Conservation (phyloP, 1,140 invertebrate species). For the Drosophila santomea region DNA sequence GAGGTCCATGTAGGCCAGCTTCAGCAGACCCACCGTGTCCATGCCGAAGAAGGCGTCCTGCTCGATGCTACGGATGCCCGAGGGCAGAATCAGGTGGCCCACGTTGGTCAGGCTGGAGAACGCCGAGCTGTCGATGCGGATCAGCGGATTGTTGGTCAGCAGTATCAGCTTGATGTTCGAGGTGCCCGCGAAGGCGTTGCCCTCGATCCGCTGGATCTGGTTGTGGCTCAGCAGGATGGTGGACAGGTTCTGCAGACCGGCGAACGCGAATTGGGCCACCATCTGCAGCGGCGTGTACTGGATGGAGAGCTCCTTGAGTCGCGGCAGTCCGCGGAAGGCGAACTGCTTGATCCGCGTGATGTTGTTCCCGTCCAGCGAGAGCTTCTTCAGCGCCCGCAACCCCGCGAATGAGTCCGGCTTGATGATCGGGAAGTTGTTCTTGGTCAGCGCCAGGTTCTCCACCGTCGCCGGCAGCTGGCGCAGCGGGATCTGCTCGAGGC, state of each 20-base stretch:
- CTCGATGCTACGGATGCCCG: conserved; percentile 90
- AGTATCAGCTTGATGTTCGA: conserved; percentile 91
- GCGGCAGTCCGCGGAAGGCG: conserved; percentile 91
- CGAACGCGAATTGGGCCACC: conserved; percentile 92
- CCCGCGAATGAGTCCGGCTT: conserved; percentile 92
- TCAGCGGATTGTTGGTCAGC: conserved; percentile 91
- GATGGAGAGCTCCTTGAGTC: conserved; percentile 91
- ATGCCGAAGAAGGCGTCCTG: conserved; percentile 92
- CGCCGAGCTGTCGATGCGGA: conserved; percentile 90
- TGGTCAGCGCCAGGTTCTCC: conserved; percentile 92
- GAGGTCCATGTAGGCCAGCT: conserved; percentile 93
- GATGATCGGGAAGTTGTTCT: conserved; percentile 91
- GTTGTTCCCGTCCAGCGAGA: conserved; percentile 92
- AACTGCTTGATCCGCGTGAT: conserved; percentile 92
- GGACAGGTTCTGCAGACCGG: conserved; percentile 92
- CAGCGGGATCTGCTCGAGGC: conserved; percentile 90
- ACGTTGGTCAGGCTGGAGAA: conserved; percentile 93
- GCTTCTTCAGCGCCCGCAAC: conserved; percentile 89
- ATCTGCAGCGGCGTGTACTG: conserved; percentile 91
- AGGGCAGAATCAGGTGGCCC: conserved; percentile 90
- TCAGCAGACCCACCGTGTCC: conserved; percentile 90
- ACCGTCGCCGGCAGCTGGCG: conserved; percentile 89
- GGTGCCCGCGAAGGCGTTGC: conserved; percentile 92
- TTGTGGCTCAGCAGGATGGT: conserved; percentile 91
- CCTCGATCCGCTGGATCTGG: conserved; percentile 91